Evolutionary conservation across 2,797 vertebrate species (phyloP), one percentile per base, ranked within the genome.

Genomic region (Acanthurus lineatus): DNA sequence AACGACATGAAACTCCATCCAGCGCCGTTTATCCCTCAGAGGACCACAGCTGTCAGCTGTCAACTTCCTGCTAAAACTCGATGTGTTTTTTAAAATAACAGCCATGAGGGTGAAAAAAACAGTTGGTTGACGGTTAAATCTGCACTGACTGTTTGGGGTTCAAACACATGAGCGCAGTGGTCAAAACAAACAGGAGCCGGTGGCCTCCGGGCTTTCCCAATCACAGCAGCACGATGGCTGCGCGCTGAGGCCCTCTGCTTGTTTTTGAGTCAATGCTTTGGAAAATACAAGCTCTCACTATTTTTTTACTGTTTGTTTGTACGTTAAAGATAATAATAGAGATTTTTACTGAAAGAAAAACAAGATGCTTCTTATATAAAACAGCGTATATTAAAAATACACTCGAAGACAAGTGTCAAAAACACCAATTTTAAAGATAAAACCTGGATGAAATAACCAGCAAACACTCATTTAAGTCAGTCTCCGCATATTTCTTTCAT

Each of bases 161-260:
- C 69, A 94, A 95, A 95, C 93, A 94, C 70, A 49, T 7, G 54
- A 68, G 52, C 74, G 25, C 73, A 80, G 86, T 88, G 87, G 88
- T 81, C 81, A 93, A 88, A 94, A 93, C 90, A 94, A 93, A 93
- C 88, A 88, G 51, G 3, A 48, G 80, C 40, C 12, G 0, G 9
- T 2, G 6, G 73, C 88, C 85, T 40, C 61, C 15, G 73, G 88
- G 82, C 77, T 60, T 12, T 48, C 44, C n/a, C 88, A 91, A 88
- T 90, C 91, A 88, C 86, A 20, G 88, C 89, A 81, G 53, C 44
- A n/a, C 47, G 49, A 38, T 1, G 73, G 28, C 14, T 40, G 40
- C 28, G 4, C 28, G 28, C 28, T 32, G 28, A 2, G 28, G 28
- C 28, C 20, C 53, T 42, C 12, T 57, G 51, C 19, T 53, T 22